Evolutionary conservation across 2,113 vertebrate genomes (phyloP).

Genomic region (Lasiurus borealis): DNA sequence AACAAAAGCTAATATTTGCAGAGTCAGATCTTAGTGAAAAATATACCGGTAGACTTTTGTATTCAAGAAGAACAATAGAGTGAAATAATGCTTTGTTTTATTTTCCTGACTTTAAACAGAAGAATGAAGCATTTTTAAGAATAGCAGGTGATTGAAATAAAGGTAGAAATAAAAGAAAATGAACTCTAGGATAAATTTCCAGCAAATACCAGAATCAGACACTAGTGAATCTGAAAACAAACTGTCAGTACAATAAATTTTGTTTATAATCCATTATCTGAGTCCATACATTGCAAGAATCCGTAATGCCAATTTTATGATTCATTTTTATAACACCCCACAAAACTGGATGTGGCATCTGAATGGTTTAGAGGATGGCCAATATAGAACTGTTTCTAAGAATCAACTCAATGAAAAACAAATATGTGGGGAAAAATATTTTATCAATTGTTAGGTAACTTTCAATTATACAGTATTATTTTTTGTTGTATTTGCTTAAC

Average conservation of each 20-base stretch:
- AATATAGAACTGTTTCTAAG: background rate
- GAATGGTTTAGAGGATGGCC: background rate
- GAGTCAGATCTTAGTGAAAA: background rate
- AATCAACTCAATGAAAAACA: background rate
- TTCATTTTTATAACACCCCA: background rate
- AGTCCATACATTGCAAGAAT: background rate
- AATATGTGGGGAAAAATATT: background rate
- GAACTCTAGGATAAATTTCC: background rate
- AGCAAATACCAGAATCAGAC: background rate
- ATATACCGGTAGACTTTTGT: background rate
- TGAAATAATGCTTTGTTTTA: background rate
- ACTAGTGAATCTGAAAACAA: background rate
- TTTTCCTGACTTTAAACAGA: background rate
- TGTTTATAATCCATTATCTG: background rate
- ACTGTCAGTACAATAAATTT: background rate
- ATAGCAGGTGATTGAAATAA: background rate
- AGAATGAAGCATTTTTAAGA: background rate
- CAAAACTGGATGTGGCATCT: background rate
- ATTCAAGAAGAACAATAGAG: background rate
- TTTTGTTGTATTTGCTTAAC: background rate
- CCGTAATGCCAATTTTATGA: background rate
- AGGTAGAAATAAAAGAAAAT: constrained; percentile 5
- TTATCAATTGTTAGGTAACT: background rate
- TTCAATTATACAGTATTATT: background rate
- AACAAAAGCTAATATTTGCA: background rate